Base-by-base conservation (phyloP, 2,888 invertebrate genomes). In the Thymelicus lineola region DNA sequence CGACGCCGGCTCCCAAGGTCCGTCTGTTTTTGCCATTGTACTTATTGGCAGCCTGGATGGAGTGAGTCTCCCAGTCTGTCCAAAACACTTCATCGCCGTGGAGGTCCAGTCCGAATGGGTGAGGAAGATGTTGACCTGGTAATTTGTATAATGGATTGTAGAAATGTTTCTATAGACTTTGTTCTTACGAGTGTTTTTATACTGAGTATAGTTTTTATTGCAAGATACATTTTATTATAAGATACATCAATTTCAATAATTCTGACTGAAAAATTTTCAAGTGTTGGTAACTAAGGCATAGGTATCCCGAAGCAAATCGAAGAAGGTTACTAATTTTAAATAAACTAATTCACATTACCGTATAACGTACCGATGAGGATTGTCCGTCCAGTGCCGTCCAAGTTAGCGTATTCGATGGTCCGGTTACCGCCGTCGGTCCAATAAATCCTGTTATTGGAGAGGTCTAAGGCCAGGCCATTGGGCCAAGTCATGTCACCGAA, bases 401-500 rank as follows among this genome's bases (percentile, higher is more conserved):
- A 92, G 80, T 96, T 96, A 28, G 97, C 96, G 80, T 95, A 96
- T 85, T 98, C 98, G 71, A 98, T 96, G 1, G 96, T 96, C 79
- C 96, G 95, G 7, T 95, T 96, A 0, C 96, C 97, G 7, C 97
- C 97, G 83, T 98, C 98, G 0, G 97, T 96, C 97, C 98, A 98
- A 84, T 98, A 98, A 4, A 98, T 93, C 67, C 96, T 95, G 66
- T 95, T 95, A 50, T 95, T 94, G 1, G 94, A 93, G 74, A 95
- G 95, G 85, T 98, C 98, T 28, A 98, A 95, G 0, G 98, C 97
- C 55, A 98, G 88, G 2, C 98, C 98, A 82, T 97, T 98, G 0
- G 98, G 98, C 96, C 96, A 97, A 0, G 96, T 96, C 76, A 98
- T 94, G 77, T 97, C 96, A 6, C 94, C 95, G 48, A 90, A 95